Evolutionary conservation across 2,797 vertebrate species (phyloP), one percentile per base, ranked within the genome.

Genomic region (Acanthurus lineatus): DNA sequence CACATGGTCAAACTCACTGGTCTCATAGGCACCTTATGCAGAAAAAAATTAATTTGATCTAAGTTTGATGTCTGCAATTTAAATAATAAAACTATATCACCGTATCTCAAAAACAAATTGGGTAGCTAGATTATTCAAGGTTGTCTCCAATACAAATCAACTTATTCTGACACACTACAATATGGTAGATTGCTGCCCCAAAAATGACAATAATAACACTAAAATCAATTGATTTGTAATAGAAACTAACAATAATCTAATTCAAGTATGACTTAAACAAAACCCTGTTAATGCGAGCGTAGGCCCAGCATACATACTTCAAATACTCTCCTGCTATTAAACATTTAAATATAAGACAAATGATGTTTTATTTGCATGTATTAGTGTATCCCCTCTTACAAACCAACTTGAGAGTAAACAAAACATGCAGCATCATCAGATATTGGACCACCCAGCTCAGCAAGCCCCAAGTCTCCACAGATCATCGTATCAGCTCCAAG

Each of bases 341-440:
- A 47, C 45, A 53, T 47, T 11, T 57, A 4, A 22, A 49, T 19
- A 14, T 14, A 54, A 57, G 40, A 22, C 17, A 6, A 49, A 54
- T 15, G 19, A 7, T 60, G 3, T 2, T 45, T 6, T 15, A 25
- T 22, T 8, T 10, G n/a, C 12, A 44, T 47, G 17, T 16, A 19
- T 11, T 42, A 10, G 9, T 20, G 15, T 6, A 1, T 59, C 56
- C 28, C 44, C 3, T 8, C 11, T 9, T 0, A 45, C 2, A 28
- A 54, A 59, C 45, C 19, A 63, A 42, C 20, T 20, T 35, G 52
- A 68, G 19, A 22, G 6, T 76, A 60, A 73, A 68, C 48, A 3
- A 49, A 1, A 57, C 22, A 48, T 28, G 35, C 0, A 0, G 66
- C 62, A 63, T 45, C 52, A 59, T 69, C 35, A 53, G n/a, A 28